Evolutionary conservation across 2,797 vertebrate genomes (phyloP), one percentile per base, ranked within the genome.

Genomic region (Galagoides demidoff): DNA sequence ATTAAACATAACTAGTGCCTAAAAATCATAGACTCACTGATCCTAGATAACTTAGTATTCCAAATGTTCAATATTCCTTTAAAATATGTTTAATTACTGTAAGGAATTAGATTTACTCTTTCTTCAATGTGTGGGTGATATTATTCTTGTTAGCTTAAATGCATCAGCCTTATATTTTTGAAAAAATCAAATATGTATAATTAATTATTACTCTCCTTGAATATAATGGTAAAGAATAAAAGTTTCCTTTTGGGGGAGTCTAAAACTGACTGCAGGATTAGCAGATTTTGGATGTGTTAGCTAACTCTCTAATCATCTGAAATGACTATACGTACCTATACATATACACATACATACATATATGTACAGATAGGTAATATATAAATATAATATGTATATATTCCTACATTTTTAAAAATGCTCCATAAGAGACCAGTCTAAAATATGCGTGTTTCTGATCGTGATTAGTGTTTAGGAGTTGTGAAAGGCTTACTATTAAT

Each of bases 401-500:
- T 22, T 39, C 6, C 2, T 10, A 27, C 20, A 61, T 7, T 61
- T 37, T 59, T 85, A 73, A 27, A 64, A 89, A 90, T 71, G 49
- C 4, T 93, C 2, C 1, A 5, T 37, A 49, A 74, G 16, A 73
- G 92, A 37, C 12, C 34, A 45, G 12, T 52, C 16, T 11, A 74
- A 66, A 61, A 0, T 25, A 45, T 59, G 3, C 10, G 16, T 94
- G 43, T 43, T 77, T 92, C 66, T 83, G 73, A 45, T 91, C 92
- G 7, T 49, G 64, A 73, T 23, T 74, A 63, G 49, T 85, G 59
- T 23, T 13, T 78, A 37, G 9, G 59, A 37, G 55, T 93, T 95
- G 22, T n/a, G 95, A 55, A 94, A 96, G n/a, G 10, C 25, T 73
- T 77, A 55, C 39, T 76, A 89, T 84, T 89, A 94, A 88, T 55